Percentiles rank a stretch among this genome's conserved stretches.
Conservation (phyloP, 2,797 vertebrate species). For the Ctenopoma kingsleyae region DNA sequence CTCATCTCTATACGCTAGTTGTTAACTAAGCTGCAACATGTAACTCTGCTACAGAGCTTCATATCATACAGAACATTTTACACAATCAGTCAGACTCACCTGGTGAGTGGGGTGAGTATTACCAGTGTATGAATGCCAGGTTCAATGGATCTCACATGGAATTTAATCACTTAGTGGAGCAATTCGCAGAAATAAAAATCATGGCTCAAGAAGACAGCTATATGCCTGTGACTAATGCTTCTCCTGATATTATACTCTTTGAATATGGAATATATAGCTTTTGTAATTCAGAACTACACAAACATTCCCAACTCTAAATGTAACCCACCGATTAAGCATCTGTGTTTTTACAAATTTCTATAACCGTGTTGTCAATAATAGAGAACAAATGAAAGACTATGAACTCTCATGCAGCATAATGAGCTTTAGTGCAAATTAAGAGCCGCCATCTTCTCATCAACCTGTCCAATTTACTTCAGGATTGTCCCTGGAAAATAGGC, state of each 20-base stretch:
- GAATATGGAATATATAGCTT: background rate
- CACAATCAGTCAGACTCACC: constrained; percentile 51
- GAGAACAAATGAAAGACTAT: constrained; percentile 30
- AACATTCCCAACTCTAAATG: background rate
- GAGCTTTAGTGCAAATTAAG: constrained; percentile 69
- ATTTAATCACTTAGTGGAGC: constrained; percentile 44
- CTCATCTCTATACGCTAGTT: constrained; percentile 58
- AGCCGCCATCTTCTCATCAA: constrained; percentile 69
- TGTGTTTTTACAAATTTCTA: constrained; percentile 26
- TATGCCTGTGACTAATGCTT: background rate
- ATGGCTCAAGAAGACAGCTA: background rate
- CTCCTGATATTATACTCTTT: background rate
- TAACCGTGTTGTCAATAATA: constrained; percentile 31
- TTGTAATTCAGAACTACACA: constrained; percentile 16
- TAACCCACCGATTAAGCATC: constrained; percentile 2
- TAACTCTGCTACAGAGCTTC: constrained; percentile 42
- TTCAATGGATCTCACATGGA: constrained; percentile 42
- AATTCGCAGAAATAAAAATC: constrained; percentile 15
- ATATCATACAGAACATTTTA: constrained; percentile 59
- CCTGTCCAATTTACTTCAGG: constrained; percentile 68
- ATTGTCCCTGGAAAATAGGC: constrained; percentile 64
- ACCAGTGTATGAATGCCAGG: constrained; percentile 45
- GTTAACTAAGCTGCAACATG: constrained; percentile 59
- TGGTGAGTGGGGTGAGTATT: constrained; percentile 18
- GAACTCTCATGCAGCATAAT: constrained; percentile 57